Base-by-base conservation (phyloP, 1,140 invertebrate genomes). In the Antheraea mylitta region DNA sequence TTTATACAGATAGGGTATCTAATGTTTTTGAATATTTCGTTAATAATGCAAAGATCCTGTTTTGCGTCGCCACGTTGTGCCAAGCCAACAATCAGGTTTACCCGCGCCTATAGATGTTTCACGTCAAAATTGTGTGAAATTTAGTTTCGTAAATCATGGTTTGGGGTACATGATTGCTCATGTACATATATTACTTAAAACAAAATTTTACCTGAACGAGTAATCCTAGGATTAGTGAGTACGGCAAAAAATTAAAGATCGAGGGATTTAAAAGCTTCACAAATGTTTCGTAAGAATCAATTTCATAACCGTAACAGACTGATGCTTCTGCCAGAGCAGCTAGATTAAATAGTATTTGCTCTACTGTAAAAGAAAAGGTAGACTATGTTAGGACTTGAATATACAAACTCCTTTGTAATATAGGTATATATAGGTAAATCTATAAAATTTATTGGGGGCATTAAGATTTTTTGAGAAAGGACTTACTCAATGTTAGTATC, bases 401-500 rank as follows among this genome's bases (percentile, higher is more conserved):
- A 30, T 30, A 30, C 22, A 30, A 30, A 30, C 22, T 30, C 22
- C 4, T 30, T 30, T 30, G 22, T 30, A 30, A 30, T 30, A 30
- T 30, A 30, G 1, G 4, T 30, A 30, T 30, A 30, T 4, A 30
- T 42, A 7, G 0, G 38, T n/a, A n/a, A n/a, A n/a, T n/a, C n/a
- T 42, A 1, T 42, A 4, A 42, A 9, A 9, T 9, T 42, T 42
- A 42, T 42, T 0, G 7, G 7, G 3, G 3, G 38, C 38, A 1
- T 38, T 6, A 42, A 11, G 11, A 53, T 53, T 2, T 6, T 16
- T 53, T 53, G 13, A 53, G 6, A 53, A 7, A 16, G 16, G 2
- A 81, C 83, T 80, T 75, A 91, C 89, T 48, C 7, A 85, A 72
- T 59, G 87, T 82, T 63, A 86, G 70, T 13, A 72, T 64, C 0